phyloP scores from a whole-genome alignment of 2,888 invertebrate genomes.

The Tetrapedia diversipes region DNA sequence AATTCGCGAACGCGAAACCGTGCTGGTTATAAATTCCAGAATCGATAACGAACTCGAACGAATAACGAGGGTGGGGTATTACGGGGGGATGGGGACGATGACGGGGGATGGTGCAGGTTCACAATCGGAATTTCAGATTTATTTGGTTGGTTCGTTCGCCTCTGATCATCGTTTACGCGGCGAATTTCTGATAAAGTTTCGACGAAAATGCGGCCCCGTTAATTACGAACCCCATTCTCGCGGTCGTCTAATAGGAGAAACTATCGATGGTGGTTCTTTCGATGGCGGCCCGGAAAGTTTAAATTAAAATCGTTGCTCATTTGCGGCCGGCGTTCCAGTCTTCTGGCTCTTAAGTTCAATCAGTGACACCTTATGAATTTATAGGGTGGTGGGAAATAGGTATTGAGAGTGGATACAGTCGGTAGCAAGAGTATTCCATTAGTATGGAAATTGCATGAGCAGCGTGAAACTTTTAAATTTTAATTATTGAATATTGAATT shows the following conservation, averaged over 20 bases:
- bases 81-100: background rate
- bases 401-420: no score
- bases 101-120: background rate
- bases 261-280: background rate
- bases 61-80: background rate
- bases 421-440: no score
- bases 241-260: background rate
- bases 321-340: no score
- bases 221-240: conserved; percentile 1
- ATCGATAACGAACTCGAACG: conserved; percentile 34
- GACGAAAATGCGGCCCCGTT: conserved; percentile 26
- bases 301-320: conserved; percentile 37
- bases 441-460: no score
- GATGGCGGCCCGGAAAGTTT: conserved; percentile 13
- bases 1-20: conserved; percentile 4
- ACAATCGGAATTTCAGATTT: conserved; percentile 15
- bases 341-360: background rate
- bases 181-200: conserved; percentile 31
- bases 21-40: conserved; percentile 3
- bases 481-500: no score
- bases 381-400: no score
- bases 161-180: background rate
- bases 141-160: background rate
- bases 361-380: background rate
- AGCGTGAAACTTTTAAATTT: no score